Conservation (phyloP, 2,888 invertebrate species). For the Ischnura elegans region DNA sequence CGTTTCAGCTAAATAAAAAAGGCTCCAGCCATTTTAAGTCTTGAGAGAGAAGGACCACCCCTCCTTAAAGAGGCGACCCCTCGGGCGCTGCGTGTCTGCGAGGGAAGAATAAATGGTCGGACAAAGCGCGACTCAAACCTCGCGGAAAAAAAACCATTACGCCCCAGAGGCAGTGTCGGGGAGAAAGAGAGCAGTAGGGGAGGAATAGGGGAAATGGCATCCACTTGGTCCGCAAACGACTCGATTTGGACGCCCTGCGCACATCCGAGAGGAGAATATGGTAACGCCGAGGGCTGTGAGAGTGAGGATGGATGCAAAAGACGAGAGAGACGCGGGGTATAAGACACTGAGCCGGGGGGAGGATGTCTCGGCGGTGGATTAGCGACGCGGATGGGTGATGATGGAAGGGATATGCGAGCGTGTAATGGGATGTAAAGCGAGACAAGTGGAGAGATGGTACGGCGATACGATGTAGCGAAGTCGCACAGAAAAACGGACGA, state of each 20-base stretch:
- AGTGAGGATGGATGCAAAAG: neutral
- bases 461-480: neutral
- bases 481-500: too few species aligned
- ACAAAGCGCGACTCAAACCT: neutral
- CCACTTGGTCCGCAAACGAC: neutral
- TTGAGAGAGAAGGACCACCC: too few species aligned
- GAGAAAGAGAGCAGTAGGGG: neutral
- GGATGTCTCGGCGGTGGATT: neutral
- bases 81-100: neutral
- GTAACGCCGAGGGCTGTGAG: neutral
- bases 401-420: neutral
- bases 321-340: neutral
- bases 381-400: constrained; percentile 9
- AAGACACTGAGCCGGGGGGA: neutral
- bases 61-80: neutral
- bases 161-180: neutral
- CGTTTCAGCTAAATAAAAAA: too few species aligned
- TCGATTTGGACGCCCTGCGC: constrained; percentile 24
- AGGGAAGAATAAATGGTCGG: constrained; percentile 4
- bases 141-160: constrained; percentile 24
- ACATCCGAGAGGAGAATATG: neutral
- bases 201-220: neutral
- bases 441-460: neutral
- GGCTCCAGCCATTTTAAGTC: too few species aligned
- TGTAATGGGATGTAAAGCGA: constrained; percentile 2